Conservation (phyloP, 1,140 invertebrate genomes). For the Tribolium castaneum region DNA sequence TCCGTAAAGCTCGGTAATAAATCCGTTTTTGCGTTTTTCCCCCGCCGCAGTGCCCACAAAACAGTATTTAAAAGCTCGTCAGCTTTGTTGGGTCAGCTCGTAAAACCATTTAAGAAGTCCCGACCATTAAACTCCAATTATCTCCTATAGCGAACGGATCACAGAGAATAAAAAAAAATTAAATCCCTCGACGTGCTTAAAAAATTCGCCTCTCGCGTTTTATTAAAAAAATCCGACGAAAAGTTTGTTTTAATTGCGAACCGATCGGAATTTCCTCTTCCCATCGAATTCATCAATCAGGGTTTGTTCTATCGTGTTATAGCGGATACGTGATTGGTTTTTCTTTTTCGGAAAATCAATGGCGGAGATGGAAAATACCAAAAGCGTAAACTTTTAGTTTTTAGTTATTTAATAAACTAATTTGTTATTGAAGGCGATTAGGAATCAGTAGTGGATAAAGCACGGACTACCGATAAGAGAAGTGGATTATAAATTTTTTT, state of each 20-base stretch:
- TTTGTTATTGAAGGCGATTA: too few relatives aligned
- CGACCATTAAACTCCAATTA: conserved; percentile 34
- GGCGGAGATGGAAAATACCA: background rate
- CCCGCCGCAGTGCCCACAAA: conserved; percentile 9
- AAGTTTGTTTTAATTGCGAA: conserved; percentile 26
- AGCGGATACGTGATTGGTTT: conserved; percentile 10
- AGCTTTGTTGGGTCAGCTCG: conserved; percentile 34
- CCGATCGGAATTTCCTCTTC: conserved; percentile 9
- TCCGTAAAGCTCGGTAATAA: conserved; percentile 23
- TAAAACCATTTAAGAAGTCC: conserved; percentile 32
- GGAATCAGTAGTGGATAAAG: too few relatives aligned
- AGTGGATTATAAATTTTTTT: too few relatives aligned
- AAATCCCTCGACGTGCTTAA: background rate
- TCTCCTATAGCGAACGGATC: conserved; percentile 24
- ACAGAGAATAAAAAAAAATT: conserved; percentile 1
- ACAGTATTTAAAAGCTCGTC: conserved; percentile 35
- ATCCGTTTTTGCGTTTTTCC: conserved; percentile 29
- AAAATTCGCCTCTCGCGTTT: background rate
- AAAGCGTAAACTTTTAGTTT: background rate
- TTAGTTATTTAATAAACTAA: too few relatives aligned
- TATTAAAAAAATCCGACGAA: conserved; percentile 11
- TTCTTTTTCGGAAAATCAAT: conserved; percentile 3
- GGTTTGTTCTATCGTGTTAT: conserved; percentile 22
- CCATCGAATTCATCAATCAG: conserved; percentile 22
- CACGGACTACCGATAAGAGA: too few relatives aligned